These are phyloP conservation scores for Helobdella robusta DNA, from an alignment of 2,888 invertebrate species.

Conservation along the genomic window DNA sequence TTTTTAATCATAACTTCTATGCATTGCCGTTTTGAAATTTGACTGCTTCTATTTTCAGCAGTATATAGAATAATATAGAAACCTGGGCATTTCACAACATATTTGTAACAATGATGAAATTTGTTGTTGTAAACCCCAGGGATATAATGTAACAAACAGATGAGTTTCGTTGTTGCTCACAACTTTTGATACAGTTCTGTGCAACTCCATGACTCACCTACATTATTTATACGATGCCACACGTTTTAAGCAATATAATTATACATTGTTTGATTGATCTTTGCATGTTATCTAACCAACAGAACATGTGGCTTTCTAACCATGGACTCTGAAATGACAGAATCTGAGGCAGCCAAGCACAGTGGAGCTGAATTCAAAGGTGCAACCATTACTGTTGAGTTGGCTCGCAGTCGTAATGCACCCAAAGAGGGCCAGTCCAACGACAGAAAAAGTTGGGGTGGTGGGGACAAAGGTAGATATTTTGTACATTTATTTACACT, in stretches of 20 bases:
- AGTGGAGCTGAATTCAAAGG: constrained; percentile 12
- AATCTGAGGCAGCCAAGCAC: constrained; percentile 10
- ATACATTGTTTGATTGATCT: neutral
- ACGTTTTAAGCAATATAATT: neutral
- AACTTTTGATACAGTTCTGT: neutral
- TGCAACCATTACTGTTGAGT: neutral
- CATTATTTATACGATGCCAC: neutral
- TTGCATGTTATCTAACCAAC: neutral
- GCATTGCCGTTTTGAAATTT: too few relatives aligned
- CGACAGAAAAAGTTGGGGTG: neutral
- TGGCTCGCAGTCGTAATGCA: constrained; percentile 4
- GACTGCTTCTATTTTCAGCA: too few relatives aligned
- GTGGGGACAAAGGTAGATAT: constrained; percentile 1
- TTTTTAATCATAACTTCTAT: too few relatives aligned
- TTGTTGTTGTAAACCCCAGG: constrained; percentile 14
- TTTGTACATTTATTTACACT: neutral
- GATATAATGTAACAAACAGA: neutral
- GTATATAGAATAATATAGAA: too few relatives aligned
- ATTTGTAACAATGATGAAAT: neutral
- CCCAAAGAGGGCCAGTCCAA: neutral
- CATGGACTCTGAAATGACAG: constrained; percentile 17
- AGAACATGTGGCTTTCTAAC: constrained; percentile 21
- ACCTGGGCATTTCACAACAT: constrained; percentile 13
- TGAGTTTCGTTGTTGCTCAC: constrained; percentile 7
- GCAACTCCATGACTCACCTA: constrained; percentile 11